phyloP scores from a whole-genome alignment of 2,113 vertebrate genomes.

The Paraplagusia blochii region DNA sequence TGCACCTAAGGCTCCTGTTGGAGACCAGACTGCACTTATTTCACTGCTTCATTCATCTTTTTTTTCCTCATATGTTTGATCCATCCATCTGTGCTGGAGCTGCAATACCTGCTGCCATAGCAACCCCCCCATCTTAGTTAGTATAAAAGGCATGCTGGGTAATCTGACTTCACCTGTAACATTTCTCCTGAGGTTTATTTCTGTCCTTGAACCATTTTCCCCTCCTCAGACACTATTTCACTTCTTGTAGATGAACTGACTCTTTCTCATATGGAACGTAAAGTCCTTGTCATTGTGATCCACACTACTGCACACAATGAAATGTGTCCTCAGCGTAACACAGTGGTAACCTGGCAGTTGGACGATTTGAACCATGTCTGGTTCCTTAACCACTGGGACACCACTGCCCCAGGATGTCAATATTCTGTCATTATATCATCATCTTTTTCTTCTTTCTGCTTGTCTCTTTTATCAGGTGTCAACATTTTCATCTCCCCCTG shows the following conservation, averaged over 20 bases:
- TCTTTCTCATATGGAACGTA: too few species aligned
- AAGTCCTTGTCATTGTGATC: too few species aligned
- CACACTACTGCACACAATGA: too few species aligned
- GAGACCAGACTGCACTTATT: constrained; percentile 32
- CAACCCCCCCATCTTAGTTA: constrained; percentile 31
- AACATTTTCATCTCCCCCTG: too few species aligned
- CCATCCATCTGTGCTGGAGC: constrained; percentile 21
- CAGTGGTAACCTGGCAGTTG: too few species aligned
- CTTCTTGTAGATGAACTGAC: not conserved
- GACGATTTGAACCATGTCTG: too few species aligned
- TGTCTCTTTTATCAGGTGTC: too few species aligned
- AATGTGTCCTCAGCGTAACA: too few species aligned
- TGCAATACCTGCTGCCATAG: constrained; percentile 50
- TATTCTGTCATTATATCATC: too few species aligned
- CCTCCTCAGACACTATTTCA: constrained; percentile 1
- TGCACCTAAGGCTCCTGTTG: constrained; percentile 6
- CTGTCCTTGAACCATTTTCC: constrained; percentile 55
- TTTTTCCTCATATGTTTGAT: constrained; percentile 15
- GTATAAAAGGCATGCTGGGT: constrained; percentile 53
- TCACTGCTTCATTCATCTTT: constrained; percentile 41
- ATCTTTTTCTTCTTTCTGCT: too few species aligned
- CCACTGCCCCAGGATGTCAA: too few species aligned
- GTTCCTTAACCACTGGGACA: too few species aligned
- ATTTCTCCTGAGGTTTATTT: constrained; percentile 35
- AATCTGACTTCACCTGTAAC: constrained; percentile 59